Percentiles rank a stretch among this genome's conserved stretches.
Evolutionary conservation across 92 coral and sea anemone species (phyloP).

Genomic region (Porites cylindrica): DNA sequence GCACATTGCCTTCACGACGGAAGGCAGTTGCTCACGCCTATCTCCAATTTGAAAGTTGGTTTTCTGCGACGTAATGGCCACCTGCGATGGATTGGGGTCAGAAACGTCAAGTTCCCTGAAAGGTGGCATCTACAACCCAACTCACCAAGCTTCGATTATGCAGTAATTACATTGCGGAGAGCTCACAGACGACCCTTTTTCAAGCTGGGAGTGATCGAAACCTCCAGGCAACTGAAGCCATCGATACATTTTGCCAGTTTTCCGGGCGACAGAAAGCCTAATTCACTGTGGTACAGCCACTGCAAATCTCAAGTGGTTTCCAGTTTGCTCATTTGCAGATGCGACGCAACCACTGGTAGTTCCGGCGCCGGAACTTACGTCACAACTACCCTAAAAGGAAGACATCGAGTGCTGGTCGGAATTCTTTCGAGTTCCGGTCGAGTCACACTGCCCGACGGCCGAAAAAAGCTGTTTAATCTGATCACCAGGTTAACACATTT

Average conservation of each 20-base stretch:
- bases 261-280: conserved; percentile 80
- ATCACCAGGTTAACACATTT: conserved; percentile 66
- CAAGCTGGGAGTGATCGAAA: conserved; percentile 51
- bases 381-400: conserved; percentile 13
- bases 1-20: conserved; percentile 98
- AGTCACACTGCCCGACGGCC: conserved; percentile 44
- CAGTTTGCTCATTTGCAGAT: conserved; percentile 61
- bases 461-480: conserved; percentile 36
- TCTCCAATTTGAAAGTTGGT: conserved; percentile 73
- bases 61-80: conserved; percentile 65
- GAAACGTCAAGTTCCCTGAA: conserved; percentile 46
- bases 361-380: conserved; percentile 86
- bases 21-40: conserved; percentile 45
- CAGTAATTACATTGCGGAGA: conserved; percentile 67
- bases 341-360: conserved; percentile 81
- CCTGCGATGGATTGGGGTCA: conserved; percentile 65
- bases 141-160: conserved; percentile 66
- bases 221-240: conserved; percentile 21
- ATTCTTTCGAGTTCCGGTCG: conserved; percentile 72
- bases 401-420: conserved; percentile 69
- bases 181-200: conserved; percentile 61
- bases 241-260: conserved; percentile 78
- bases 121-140: conserved; percentile 49
- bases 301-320: conserved; percentile 56
- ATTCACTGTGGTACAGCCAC: conserved; percentile 75